phyloP scores from a whole-genome alignment of 1,140 invertebrate species.

The Drosophila fuyamai region DNA sequence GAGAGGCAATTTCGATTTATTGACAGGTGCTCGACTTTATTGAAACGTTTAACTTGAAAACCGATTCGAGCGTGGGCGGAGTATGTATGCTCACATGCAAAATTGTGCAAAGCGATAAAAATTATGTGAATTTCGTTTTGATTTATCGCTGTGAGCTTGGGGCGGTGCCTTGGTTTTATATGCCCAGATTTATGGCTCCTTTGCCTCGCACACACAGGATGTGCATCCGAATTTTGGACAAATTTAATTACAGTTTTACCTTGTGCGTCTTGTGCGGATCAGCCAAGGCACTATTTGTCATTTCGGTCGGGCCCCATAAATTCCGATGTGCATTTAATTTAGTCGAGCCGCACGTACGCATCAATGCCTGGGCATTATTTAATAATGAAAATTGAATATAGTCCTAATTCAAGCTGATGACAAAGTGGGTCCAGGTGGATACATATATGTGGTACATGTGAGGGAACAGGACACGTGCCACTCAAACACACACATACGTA shows the following conservation, averaged over 20 bases:
- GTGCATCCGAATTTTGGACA: slow-evolving; percentile 36
- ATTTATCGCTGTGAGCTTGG: slow-evolving; percentile 55
- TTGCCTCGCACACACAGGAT: slow-evolving; percentile 35
- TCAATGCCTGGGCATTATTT: slow-evolving; percentile 65
- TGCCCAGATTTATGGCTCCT: slow-evolving; percentile 34
- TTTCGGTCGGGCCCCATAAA: slow-evolving; percentile 31
- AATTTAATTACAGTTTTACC: slow-evolving; percentile 73
- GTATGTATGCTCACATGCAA: slow-evolving; percentile 60
- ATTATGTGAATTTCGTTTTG: slow-evolving; percentile 72
- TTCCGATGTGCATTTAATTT: slow-evolving; percentile 67
- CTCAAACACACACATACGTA: slow-evolving; percentile 31
- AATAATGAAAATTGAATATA: slow-evolving; percentile 84
- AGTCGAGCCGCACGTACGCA: slow-evolving; percentile 58
- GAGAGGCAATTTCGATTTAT: slow-evolving; percentile 83
- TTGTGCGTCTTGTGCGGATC: slow-evolving; percentile 5
- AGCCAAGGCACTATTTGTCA: slow-evolving; percentile 70
- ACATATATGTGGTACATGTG: slow-evolving; percentile 8
- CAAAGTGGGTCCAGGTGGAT: slow-evolving; percentile 52
- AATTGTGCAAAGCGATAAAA: slow-evolving; percentile 80
- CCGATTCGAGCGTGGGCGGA: slow-evolving; percentile 22
- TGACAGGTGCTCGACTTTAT: slow-evolving; percentile 83
- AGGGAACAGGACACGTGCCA: slow-evolving; percentile 58
- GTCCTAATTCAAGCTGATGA: slow-evolving; percentile 70
- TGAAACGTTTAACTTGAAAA: slow-evolving; percentile 81
- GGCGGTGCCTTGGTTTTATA: slow-evolving; percentile 12